Base-by-base conservation (phyloP, 92 coral and sea anemone genomes). In the Blastomussa wellsi region DNA sequence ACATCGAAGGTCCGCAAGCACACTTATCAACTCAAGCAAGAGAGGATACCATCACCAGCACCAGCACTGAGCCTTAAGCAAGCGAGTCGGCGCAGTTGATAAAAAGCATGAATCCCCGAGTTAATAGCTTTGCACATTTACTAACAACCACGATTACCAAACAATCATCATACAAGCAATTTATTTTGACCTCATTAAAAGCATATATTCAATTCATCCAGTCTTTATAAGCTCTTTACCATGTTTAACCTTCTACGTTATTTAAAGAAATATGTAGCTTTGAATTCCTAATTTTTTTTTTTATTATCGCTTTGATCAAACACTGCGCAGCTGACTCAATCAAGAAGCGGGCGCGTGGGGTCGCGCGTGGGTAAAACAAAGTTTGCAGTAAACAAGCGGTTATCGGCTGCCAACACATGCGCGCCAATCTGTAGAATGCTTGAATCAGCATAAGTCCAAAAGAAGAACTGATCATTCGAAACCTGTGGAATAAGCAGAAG, bases 31-130 rank as follows among this genome's bases (percentile, higher is more conserved):
- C 69, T 60, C 72, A 13, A 11, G 41, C 36, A 37, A 29, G 60
- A 75, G 7, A 20, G 11, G 1, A 11, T 55, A 37, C 39, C 10
- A 10, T 41, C 47, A 20, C 12, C 47, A 20, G 20, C 68, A 26
- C 47, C 47, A 74, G n/a, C 52, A 24, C 19, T 31, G 52, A 47
- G 14, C 5, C 37, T 2, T 32, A 2, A 29, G 44, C 32, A 20
- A 35, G 47, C 41, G 81, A 55, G 66, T 53, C 67, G 81, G 81
- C 81, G 69, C 69, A 55, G 81, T 7, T 17, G 44, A 52, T 24
- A 26, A 55, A 20, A 77, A 77, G 47, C 19, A 36, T 36, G 31
- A 55, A 24, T 42, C 81, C 53, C 68, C 36, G n/a, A 52, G 8
- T 44, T 52, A 53, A 41, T 60, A 10, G 59, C 75, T 65, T 48